Evolutionary conservation across 2,888 invertebrate genomes (phyloP), one percentile per base, ranked within the genome.

Genomic region (Spatulosminthurus flaviceps): DNA sequence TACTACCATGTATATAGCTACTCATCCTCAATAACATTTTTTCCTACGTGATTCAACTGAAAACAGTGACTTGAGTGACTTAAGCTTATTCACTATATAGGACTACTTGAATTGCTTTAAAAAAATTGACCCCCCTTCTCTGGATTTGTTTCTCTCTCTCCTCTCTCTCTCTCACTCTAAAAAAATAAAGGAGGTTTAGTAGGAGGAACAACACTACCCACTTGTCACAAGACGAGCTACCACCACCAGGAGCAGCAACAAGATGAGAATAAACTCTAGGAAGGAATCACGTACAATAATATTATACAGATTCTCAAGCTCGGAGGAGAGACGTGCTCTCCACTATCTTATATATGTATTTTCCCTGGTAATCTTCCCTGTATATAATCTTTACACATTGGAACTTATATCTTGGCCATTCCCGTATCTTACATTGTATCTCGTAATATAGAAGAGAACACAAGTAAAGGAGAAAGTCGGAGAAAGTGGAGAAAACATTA

Each of bases 1-100:
- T 51, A 51, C 51, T 51, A 51, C 51, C n/a, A n/a, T n/a, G n/a
- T n/a, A n/a, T n/a, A n/a, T n/a, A n/a, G 16, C 51, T 51, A 64
- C 24, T 64, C 64, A n/a, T 64, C 64, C 64, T n/a, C 64, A 64
- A 64, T 64, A 64, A 64, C 21, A 2, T 22, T n/a, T n/a, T n/a
- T 64, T 11, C 64, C 22, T 64, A 64, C 64, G 64, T 64, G 64
- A 64, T 9, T 64, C 19, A 64, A 64, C 64, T 64, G 64, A 64
- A 64, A 64, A 64, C 64, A 64, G 24, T 24, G 26, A 24, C 11
- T 5, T 5, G 51, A 19, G 19, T 51, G 26, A 24, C 11, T 5
- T 5, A 19, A 19, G 19, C 16, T 51, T 51, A 51, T 19, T 51
- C 16, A 11, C 34, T 34, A 4, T 9, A 34, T 34, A 7, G 34